phyloP scores from a whole-genome alignment of 2,797 vertebrate genomes.

The Acanthiza pusilla region DNA sequence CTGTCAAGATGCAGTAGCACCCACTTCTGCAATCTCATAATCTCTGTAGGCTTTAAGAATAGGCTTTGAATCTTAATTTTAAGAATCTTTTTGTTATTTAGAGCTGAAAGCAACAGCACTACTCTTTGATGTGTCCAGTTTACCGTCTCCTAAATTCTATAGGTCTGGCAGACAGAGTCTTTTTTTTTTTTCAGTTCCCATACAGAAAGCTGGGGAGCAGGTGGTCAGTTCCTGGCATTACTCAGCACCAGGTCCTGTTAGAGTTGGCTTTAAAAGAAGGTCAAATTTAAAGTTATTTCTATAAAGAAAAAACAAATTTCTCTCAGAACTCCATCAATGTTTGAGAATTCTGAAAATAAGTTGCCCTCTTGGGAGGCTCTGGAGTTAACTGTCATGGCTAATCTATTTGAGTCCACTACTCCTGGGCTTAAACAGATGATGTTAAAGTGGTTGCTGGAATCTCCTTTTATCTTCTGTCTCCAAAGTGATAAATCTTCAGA shows the following conservation, averaged over 20 bases:
- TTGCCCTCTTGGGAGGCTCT: background rate
- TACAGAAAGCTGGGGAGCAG: background rate
- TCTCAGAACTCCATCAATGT: background rate
- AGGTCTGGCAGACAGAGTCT: background rate
- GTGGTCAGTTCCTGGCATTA: background rate
- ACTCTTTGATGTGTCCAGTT: background rate
- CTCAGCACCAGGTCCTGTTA: background rate
- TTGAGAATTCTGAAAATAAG: background rate
- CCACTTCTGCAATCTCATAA: background rate
- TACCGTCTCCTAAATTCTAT: background rate
- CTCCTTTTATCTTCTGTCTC: background rate
- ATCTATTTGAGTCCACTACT: background rate
- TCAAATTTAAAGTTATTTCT: background rate
- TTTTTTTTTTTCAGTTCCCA: background rate
- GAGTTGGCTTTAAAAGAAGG: background rate
- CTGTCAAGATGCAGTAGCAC: background rate
- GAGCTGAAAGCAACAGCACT: background rate
- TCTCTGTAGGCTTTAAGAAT: background rate
- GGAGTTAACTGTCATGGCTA: background rate
- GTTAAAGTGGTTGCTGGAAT: background rate
- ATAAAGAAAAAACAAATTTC: background rate
- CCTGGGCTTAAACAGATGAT: background rate
- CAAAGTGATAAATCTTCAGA: background rate
- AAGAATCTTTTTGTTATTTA: background rate
- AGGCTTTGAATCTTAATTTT: background rate